Conservation (phyloP, 2,113 vertebrate species). For the Etheostoma cragini region DNA sequence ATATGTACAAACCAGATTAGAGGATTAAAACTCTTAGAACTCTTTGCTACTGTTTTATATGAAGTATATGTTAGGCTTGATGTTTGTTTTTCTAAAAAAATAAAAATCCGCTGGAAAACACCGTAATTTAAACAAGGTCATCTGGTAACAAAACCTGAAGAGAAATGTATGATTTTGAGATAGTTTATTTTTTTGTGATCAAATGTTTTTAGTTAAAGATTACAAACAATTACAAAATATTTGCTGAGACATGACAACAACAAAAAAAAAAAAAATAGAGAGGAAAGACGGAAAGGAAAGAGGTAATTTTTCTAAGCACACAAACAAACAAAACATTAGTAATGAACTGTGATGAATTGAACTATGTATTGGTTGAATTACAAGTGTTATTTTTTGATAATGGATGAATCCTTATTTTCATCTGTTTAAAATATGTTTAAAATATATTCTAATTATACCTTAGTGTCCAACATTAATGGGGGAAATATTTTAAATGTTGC, state of each 20-base stretch:
- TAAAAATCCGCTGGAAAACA: not conserved
- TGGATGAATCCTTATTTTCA: no score
- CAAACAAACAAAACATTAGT: no score
- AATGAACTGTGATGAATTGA: no score
- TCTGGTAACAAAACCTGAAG: not conserved
- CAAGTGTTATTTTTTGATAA: no score
- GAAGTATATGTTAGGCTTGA: not conserved
- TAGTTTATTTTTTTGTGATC: not conserved
- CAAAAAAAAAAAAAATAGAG: no score
- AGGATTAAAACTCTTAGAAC: constrained; percentile 6
- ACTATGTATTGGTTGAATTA: no score
- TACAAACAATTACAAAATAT: no score
- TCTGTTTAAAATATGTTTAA: not conserved
- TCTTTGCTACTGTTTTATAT: not conserved
- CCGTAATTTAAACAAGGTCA: constrained; percentile 1
- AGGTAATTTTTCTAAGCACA: no score
- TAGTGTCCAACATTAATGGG: not conserved
- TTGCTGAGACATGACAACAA: no score
- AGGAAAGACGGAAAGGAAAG: no score
- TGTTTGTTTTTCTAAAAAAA: not conserved
- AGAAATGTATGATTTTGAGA: not conserved
- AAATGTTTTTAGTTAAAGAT: no score
- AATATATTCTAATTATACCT: not conserved
- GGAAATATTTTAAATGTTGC: not conserved
- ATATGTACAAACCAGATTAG: constrained; percentile 38